Conservation (phyloP, 2,888 invertebrate genomes). For the Tolmerus cingulatus region DNA sequence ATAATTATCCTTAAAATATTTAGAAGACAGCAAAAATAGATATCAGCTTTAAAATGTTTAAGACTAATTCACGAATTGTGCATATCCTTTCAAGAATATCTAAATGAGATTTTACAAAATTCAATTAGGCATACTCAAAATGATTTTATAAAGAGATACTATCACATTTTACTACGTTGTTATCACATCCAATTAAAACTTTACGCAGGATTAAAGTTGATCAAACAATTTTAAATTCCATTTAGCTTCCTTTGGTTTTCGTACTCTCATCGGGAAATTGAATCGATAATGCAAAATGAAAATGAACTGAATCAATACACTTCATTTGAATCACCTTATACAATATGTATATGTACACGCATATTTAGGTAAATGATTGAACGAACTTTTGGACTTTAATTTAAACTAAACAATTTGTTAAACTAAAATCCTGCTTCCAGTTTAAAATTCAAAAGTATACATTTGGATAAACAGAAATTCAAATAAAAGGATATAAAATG, state of each 20-base stretch:
- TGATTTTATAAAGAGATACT: not conserved
- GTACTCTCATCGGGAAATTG: not conserved
- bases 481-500: not conserved
- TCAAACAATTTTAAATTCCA: not conserved
- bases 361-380: too few relatives aligned
- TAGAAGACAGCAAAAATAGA: not conserved
- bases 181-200: not conserved
- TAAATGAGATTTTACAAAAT: too few relatives aligned
- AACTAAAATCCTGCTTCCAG: not conserved
- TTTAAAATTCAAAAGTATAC: not conserved
- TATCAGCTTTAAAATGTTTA: not conserved
- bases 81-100: too few relatives aligned
- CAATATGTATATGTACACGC: too few relatives aligned
- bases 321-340: too few relatives aligned
- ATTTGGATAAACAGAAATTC: not conserved
- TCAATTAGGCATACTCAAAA: not conserved
- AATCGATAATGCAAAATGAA: not conserved
- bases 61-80: not conserved
- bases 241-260: not conserved
- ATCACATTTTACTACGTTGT: not conserved
- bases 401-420: too few relatives aligned
- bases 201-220: not conserved
- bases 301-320: too few relatives aligned
- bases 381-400: too few relatives aligned
- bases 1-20: not conserved